Evolutionary conservation across 2,113 vertebrate species (phyloP), one percentile per base, ranked within the genome.

Genomic region (Ictidomys tridecemlineatus): DNA sequence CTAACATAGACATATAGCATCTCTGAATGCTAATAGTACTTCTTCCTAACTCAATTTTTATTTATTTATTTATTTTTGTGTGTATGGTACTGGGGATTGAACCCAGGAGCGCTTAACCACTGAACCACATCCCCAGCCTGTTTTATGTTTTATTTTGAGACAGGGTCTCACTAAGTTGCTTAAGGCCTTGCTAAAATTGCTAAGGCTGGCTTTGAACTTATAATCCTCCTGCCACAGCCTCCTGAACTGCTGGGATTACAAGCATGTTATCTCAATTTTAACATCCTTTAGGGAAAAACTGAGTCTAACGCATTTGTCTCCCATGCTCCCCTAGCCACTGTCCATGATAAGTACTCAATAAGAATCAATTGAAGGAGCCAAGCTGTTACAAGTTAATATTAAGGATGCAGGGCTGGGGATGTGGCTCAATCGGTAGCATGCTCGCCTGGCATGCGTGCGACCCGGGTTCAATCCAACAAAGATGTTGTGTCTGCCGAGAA

Each of bases 11-110:
- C 30, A 58, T 91, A 45, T 45, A 45, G 45, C 37, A 69, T 67
- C 58, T 42, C 89, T 37, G 0, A 58, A 28, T 77, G 39, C 72
- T 88, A 67, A 77, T 7, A 51, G 14, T 82, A 84, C 37, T 80
- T 96, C 45, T 79, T 56, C 93, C 79, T 67, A 87, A 91, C 37
- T 94, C 76, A 65, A 30, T 78, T 87, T 87, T 53, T 53, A 8
- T 58, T 20, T 58, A 58, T 58, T 20, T 58, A 58, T 58, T 58
- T 58, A 56, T 22, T 58, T 58, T 20, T 58, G 56, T 58, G 56
- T 58, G 56, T 92, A 4, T 67, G 30, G 30, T 69, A 34, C 67
- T 69, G 7, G 67, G 18, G 67, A 34, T 69, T 32, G 67, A 69
- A 34, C 32, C 67, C 32, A 69, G 18, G 67, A 30, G 32, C 17